These are phyloP conservation scores for Eupithecia subumbrata DNA, from an alignment of 2,888 invertebrate species.

Conservation along the genomic window DNA sequence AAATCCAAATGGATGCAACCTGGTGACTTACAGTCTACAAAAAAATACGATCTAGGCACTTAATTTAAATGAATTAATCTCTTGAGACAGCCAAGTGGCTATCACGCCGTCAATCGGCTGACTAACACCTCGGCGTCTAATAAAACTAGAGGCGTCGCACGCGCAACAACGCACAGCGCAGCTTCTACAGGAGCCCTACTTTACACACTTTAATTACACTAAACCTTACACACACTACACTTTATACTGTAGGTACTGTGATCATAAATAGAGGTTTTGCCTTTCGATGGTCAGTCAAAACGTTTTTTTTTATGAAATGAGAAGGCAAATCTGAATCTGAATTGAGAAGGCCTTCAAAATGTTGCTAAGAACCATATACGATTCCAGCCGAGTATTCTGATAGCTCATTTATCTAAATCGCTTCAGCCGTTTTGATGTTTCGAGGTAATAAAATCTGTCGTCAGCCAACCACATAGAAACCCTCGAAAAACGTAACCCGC, in stretches of 20 bases:
- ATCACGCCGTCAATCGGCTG: slow-evolving; percentile 13
- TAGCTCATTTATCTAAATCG: too few relatives aligned
- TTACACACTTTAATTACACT: background rate
- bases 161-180: slow-evolving; percentile 5
- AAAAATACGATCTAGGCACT: background rate
- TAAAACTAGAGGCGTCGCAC: slow-evolving; percentile 17
- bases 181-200: background rate
- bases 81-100: slow-evolving; percentile 16
- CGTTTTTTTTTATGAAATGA: too few relatives aligned
- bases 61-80: slow-evolving; percentile 15
- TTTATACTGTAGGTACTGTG: background rate
- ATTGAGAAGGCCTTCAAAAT: too few relatives aligned
- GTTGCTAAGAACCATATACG: too few relatives aligned
- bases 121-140: slow-evolving; percentile 18
- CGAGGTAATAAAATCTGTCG: background rate
- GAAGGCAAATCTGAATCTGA: too few relatives aligned
- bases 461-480: background rate
- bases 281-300: too few relatives aligned
- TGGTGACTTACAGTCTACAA: background rate
- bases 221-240: background rate
- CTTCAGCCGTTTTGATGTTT: too few relatives aligned
- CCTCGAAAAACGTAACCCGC: background rate
- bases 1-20: background rate
- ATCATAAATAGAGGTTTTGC: too few relatives aligned
- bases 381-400: too few relatives aligned